Conservation (phyloP, 2,797 vertebrate genomes). For the Buceros bicornis region DNA sequence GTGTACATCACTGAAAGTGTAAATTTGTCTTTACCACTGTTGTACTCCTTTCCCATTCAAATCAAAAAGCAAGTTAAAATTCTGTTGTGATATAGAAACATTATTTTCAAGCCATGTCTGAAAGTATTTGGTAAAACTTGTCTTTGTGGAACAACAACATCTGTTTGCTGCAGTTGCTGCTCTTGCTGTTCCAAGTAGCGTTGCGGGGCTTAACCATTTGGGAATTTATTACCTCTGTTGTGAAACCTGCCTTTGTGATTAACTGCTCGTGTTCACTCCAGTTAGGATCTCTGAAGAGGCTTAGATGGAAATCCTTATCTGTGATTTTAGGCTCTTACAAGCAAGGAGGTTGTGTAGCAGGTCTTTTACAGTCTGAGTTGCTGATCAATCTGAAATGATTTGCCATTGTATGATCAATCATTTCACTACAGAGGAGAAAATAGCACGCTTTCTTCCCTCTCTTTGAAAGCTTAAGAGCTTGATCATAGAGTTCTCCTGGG, state of each 20-base stretch:
- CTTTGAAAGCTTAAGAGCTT: background rate
- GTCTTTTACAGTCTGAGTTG: background rate
- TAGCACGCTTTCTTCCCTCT: background rate
- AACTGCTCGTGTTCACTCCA: background rate
- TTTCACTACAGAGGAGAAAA: background rate
- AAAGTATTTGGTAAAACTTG: slow-evolving; percentile 17
- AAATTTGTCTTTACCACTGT: slow-evolving; percentile 9
- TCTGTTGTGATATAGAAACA: background rate
- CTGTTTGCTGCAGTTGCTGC: slow-evolving; percentile 29
- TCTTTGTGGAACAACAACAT: slow-evolving; percentile 33
- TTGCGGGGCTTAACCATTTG: slow-evolving; percentile 15
- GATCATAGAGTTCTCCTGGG: background rate
- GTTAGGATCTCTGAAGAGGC: slow-evolving; percentile 3
- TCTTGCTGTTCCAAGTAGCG: background rate
- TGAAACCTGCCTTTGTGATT: slow-evolving; percentile 25
- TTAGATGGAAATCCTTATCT: background rate
- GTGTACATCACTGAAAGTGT: background rate
- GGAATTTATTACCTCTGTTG: slow-evolving; percentile 16
- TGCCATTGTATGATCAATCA: fast-evolving
- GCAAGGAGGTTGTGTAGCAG: background rate
- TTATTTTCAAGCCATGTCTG: background rate
- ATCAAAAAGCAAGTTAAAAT: background rate
- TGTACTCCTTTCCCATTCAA: background rate
- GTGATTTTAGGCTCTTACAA: background rate
- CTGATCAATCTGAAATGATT: background rate